Evolutionary conservation across 2,113 vertebrate species (phyloP).

Genomic region (Crotophaga sulcirostris): DNA sequence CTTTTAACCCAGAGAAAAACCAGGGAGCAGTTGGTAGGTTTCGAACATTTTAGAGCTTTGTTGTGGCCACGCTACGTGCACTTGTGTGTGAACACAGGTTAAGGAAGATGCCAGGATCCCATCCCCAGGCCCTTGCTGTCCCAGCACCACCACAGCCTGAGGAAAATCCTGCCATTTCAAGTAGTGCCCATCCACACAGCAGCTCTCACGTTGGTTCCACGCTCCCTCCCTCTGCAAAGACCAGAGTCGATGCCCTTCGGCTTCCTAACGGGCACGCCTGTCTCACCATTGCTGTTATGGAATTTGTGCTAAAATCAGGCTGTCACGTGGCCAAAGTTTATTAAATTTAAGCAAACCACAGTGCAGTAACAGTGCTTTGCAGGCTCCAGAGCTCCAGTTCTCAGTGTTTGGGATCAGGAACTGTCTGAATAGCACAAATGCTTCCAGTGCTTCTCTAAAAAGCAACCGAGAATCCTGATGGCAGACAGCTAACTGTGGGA

Average conservation of each 20-base stretch:
- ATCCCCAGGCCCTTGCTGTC: not conserved
- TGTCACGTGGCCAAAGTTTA: not conserved
- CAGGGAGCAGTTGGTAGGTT: not conserved
- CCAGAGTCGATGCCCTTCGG: not conserved
- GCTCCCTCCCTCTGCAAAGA: not conserved
- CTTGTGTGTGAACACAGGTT: not conserved
- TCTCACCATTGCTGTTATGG: accelerated
- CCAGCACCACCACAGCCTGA: not conserved
- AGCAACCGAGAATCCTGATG: not conserved
- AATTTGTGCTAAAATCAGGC: not conserved
- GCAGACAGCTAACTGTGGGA: not conserved
- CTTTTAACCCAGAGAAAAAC: not conserved
- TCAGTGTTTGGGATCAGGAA: not conserved
- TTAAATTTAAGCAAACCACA: not conserved
- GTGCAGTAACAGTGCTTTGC: not conserved
- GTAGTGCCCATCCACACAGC: not conserved
- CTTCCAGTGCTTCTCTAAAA: not conserved
- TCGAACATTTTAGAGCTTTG: not conserved
- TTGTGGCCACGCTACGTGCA: not conserved
- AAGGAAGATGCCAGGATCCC: not conserved
- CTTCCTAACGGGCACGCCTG: not conserved
- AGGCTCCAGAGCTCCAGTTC: not conserved
- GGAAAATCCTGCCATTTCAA: not conserved
- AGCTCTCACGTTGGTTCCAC: accelerated
- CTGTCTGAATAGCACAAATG: not conserved